A percentile compares a stretch with the other conserved stretches of the same genome.
Conservation (phyloP, 2,888 invertebrate species). For the Pilophorus perplexus region DNA sequence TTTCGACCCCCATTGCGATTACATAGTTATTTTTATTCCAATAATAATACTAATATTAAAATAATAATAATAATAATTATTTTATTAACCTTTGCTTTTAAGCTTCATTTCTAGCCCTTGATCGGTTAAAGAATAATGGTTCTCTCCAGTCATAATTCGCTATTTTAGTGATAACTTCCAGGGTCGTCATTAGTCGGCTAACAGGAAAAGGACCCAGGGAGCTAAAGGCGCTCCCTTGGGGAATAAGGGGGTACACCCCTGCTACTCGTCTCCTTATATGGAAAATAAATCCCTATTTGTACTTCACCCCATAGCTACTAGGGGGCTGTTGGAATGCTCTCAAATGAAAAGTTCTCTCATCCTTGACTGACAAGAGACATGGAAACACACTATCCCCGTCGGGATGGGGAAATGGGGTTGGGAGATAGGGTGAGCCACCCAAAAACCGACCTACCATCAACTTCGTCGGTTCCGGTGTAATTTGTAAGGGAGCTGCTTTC, state of each 20-base stretch:
- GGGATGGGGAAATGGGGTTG: constrained; percentile 14
- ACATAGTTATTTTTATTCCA: too few species aligned
- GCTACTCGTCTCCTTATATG: constrained; percentile 15
- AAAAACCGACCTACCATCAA: constrained; percentile 20
- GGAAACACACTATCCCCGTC: constrained; percentile 41
- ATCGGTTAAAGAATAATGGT: too few species aligned
- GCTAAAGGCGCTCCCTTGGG: background rate
- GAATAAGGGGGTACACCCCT: background rate
- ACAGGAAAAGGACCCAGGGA: constrained; percentile 17
- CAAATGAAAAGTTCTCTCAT: constrained; percentile 41
- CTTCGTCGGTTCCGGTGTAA: constrained; percentile 34
- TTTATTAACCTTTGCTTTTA: too few species aligned
- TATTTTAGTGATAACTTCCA: constrained; percentile 12
- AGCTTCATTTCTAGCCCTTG: too few species aligned
- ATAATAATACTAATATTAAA: too few species aligned
- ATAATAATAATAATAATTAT: too few species aligned
- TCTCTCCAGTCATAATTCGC: constrained; percentile 36
- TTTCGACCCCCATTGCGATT: too few species aligned
- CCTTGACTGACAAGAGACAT: constrained; percentile 43
- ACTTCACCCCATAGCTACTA: background rate
- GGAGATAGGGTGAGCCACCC: constrained; percentile 22
- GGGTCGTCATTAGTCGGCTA: constrained; percentile 37
- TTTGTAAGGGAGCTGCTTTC: constrained; percentile 25
- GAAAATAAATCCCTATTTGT: constrained; percentile 42
- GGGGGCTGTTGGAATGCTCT: constrained; percentile 12